Evolutionary conservation across 2,113 vertebrate species (phyloP).

Genomic region (Phycodurus eques): DNA sequence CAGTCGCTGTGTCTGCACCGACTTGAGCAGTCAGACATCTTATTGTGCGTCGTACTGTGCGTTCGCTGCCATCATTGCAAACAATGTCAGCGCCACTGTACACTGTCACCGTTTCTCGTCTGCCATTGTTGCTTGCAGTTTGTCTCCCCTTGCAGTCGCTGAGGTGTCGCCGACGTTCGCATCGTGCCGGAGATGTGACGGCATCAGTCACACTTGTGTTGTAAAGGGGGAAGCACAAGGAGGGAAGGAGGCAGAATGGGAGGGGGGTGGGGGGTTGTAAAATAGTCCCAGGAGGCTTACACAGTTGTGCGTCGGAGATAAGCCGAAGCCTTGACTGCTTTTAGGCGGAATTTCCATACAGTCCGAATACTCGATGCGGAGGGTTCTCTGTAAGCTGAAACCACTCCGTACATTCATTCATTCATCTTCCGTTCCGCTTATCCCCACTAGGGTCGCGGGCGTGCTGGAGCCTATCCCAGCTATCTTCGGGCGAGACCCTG

Average conservation of each 20-base stretch:
- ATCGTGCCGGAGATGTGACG: constrained; percentile 56
- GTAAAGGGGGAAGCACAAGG: constrained; percentile 11
- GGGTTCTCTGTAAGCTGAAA: not conserved
- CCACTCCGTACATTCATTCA: not conserved
- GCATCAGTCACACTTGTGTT: constrained; percentile 54
- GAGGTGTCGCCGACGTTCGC: constrained; percentile 53
- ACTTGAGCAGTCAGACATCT: not conserved
- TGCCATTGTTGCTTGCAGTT: constrained; percentile 53
- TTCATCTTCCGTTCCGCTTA: no score
- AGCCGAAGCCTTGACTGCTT: constrained; percentile 50
- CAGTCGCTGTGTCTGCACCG: constrained; percentile 7
- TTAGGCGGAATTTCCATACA: constrained; percentile 45
- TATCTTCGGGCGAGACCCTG: no score
- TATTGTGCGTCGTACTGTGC: constrained; percentile 36
- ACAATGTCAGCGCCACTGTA: constrained; percentile 37
- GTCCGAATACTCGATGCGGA: constrained; percentile 2
- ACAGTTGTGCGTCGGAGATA: constrained; percentile 48
- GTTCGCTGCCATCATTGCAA: constrained; percentile 32
- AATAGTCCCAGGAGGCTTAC: constrained; percentile 51
- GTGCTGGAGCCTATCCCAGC: no score
- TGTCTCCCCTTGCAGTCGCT: constrained; percentile 46
- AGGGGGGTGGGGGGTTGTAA: constrained; percentile 18
- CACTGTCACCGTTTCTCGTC: constrained; percentile 51
- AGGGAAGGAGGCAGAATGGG: not conserved
- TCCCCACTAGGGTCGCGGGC: no score